A percentile compares a stretch with the other conserved stretches of the same genome.
These are phyloP conservation scores for Phataginus tetradactyla DNA, from an alignment of 2,797 vertebrate genomes.

Conservation along the genomic window DNA sequence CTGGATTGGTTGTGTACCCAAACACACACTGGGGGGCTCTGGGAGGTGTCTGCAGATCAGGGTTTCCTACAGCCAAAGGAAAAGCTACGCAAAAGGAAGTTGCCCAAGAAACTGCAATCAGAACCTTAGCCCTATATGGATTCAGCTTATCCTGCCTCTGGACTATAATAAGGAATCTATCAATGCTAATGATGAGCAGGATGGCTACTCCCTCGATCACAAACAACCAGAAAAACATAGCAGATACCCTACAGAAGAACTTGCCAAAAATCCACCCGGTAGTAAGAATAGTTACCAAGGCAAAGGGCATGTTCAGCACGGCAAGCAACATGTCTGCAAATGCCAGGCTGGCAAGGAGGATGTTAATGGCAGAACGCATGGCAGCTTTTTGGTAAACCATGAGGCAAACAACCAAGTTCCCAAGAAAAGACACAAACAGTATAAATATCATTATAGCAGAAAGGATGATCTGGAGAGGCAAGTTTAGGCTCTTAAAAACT, in stretches of 20 bases:
- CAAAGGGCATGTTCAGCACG: slow-evolving; percentile 97
- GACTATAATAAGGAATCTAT: slow-evolving; percentile 98
- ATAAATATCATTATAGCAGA: slow-evolving; percentile 93
- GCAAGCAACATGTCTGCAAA: slow-evolving; percentile 98
- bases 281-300: slow-evolving; percentile 93
- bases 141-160: slow-evolving; percentile 97
- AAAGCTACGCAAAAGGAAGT: slow-evolving; percentile 93
- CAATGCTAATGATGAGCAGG: slow-evolving; percentile 98
- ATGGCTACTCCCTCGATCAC: slow-evolving; percentile 96
- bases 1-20: slow-evolving; percentile 91
- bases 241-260: slow-evolving; percentile 93
- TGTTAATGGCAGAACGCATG: slow-evolving; percentile 99
- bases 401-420: slow-evolving; percentile 97
- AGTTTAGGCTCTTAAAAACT: slow-evolving; percentile 87
- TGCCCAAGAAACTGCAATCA: slow-evolving; percentile 95
- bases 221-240: slow-evolving; percentile 99
- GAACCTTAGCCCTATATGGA: slow-evolving; percentile 94
- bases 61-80: slow-evolving; percentile 93
- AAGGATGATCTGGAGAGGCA: slow-evolving; percentile 95
- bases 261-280: slow-evolving; percentile 96
- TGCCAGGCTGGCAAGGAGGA: slow-evolving; percentile 96
- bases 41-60: slow-evolving; percentile 92
- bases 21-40: slow-evolving; percentile 98
- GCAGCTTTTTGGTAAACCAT: slow-evolving; percentile 99
- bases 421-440: slow-evolving; percentile 93